phyloP scores from a whole-genome alignment of 1,140 invertebrate species.

The Drosophila saltans region DNA sequence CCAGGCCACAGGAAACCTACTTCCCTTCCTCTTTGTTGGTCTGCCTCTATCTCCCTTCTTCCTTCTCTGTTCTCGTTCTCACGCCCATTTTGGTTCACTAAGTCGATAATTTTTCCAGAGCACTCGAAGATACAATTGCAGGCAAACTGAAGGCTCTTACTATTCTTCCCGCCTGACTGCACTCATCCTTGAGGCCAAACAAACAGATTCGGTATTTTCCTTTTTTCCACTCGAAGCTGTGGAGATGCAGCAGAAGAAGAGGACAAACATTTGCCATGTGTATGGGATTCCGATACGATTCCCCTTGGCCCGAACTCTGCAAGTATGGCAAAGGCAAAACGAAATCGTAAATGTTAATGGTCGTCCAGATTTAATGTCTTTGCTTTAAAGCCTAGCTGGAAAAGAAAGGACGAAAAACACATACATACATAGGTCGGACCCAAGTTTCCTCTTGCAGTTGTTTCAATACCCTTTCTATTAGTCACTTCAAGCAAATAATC shows the following conservation, averaged over 20 bases:
- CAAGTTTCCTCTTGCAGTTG: background rate
- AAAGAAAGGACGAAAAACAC: no score
- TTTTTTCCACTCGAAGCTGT: slow-evolving; percentile 3
- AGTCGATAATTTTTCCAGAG: slow-evolving; percentile 20
- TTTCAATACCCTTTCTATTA: background rate
- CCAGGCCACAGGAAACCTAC: slow-evolving; percentile 15
- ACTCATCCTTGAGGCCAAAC: slow-evolving; percentile 33
- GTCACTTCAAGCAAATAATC: no score
- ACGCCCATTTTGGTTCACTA: slow-evolving; percentile 8
- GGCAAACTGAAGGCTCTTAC: slow-evolving; percentile 15
- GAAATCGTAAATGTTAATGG: slow-evolving; percentile 70
- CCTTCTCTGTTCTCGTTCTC: background rate
- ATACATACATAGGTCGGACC: no score
- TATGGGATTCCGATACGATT: slow-evolving; percentile 8
- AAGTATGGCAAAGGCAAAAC: slow-evolving; percentile 1
- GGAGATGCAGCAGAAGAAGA: background rate
- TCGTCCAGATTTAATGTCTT: slow-evolving; percentile 46
- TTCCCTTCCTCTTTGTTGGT: background rate
- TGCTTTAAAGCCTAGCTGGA: slow-evolving; percentile 8
- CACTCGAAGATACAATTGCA: slow-evolving; percentile 18
- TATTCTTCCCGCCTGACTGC: slow-evolving; percentile 6
- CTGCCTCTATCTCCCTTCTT: background rate
- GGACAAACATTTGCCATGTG: slow-evolving; percentile 19
- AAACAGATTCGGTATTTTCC: slow-evolving; percentile 20
- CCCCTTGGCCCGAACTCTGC: slow-evolving; percentile 23